Evolutionary conservation across 2,888 invertebrate genomes (phyloP).

Genomic region (Hipparchia sbordonii): DNA sequence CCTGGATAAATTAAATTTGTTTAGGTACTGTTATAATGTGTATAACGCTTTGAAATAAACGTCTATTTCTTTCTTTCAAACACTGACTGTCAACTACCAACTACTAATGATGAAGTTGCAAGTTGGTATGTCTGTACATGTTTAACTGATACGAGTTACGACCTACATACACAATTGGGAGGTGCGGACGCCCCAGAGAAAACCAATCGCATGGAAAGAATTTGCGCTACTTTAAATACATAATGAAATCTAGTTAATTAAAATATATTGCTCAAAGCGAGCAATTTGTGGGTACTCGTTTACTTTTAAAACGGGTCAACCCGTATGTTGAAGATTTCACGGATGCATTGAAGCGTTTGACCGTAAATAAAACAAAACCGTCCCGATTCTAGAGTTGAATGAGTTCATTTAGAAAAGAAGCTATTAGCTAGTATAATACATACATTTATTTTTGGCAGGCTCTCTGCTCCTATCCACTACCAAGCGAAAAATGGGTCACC

Average conservation of each 20-base stretch:
- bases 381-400: background rate
- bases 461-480: background rate
- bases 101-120: background rate
- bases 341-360: background rate
- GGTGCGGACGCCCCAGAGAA: constrained; percentile 56
- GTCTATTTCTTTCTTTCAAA: background rate
- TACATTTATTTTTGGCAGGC: background rate
- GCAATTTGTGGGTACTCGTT: constrained; percentile 7
- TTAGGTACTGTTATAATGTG: no score
- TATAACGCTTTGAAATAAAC: no score
- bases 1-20: no score
- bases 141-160: constrained; percentile 10
- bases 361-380: background rate
- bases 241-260: constrained; percentile 29
- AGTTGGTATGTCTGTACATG: constrained; percentile 1
- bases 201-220: constrained; percentile 60
- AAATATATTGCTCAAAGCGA: constrained; percentile 14
- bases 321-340: background rate
- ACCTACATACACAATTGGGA: constrained; percentile 44
- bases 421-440: background rate
- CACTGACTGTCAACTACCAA: background rate
- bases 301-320: constrained; percentile 10
- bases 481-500: constrained; percentile 1
- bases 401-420: background rate
- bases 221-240: constrained; percentile 46